phyloP scores from a whole-genome alignment of 2,888 invertebrate genomes.

The Temnothorax rugatulus region DNA sequence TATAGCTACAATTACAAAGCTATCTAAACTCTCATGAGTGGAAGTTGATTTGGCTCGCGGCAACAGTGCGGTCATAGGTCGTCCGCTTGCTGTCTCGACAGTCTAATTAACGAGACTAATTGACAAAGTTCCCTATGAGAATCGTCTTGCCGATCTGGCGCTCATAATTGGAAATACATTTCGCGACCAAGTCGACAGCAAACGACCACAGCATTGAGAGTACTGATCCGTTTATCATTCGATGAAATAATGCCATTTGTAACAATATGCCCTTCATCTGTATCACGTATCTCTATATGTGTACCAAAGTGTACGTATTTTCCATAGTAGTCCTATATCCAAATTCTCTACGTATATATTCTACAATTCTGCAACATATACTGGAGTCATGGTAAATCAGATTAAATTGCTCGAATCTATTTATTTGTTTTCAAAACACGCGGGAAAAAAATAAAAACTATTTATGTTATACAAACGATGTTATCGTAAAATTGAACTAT shows the following conservation, averaged over 20 bases:
- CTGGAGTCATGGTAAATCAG: background rate
- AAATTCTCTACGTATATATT: background rate
- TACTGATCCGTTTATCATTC: conserved; percentile 28
- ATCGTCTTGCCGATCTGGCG: conserved; percentile 65
- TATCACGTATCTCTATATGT: background rate
- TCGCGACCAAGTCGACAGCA: conserved; percentile 36
- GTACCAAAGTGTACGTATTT: conserved; percentile 2
- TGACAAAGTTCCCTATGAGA: conserved; percentile 74
- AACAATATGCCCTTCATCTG: conserved; percentile 20
- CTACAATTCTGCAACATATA: background rate
- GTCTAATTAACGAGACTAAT: conserved; percentile 76
- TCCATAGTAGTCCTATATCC: background rate
- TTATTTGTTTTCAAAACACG: background rate
- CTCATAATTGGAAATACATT: conserved; percentile 66
- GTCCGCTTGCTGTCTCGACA: conserved; percentile 65
- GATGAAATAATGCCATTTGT: conserved; percentile 38
- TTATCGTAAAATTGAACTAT: background rate
- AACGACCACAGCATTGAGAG: background rate
- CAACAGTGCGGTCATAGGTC: conserved; percentile 68
- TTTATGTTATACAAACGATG: background rate
- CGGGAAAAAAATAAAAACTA: background rate
- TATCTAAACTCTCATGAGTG: conserved; percentile 61
- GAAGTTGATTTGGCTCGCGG: conserved; percentile 69
- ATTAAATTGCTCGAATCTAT: background rate
- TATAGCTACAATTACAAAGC: conserved; percentile 70